Evolutionary conservation across 1,140 invertebrate species (phyloP), one percentile per base, ranked within the genome.

Genomic region (Drosophila parabipectinata): DNA sequence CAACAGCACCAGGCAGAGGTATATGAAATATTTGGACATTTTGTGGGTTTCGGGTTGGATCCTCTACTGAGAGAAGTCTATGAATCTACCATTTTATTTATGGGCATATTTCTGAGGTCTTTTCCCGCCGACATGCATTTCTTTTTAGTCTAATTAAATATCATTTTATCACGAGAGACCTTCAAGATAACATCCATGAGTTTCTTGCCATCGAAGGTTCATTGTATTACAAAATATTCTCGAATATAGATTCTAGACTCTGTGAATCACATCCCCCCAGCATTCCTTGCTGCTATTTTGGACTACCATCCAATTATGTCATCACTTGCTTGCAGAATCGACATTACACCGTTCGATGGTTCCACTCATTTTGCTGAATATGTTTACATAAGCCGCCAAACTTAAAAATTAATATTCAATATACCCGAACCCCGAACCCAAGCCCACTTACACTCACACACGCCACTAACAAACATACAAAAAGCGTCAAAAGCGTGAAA

Each of bases 341-440:
- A 51, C 54, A 87, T 81, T 85, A 78, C 81, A 83, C 47, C 64
- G 52, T 18, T 64, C 56, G 72, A 51, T 68, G 55, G 76, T 68
- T 71, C 71, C 64, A 73, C 69, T 62, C 52, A 63, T 56, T 74
- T 74, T 41, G 71, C 72, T 74, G 71, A 74, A 74, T 62, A 10
- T 83, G 81, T 85, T 85, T 85, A 81, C 82, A 84, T 69, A 85
- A 81, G 79, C 37, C 55, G 48, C 48, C 64, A 76, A 77, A 58
- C 47, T 69, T 56, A 30, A 75, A 77, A 87, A 85, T 87, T 85
- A 75, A 85, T 87, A 87, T 82, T 85, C 78, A 85, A 78, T 81
- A 80, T 85, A 69, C 74, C 68, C 64, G 50, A 76, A 58, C 59
- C 52, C 10, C 12, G 8, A 47, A 47, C 44, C 15, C 28, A 64